phyloP scores from a whole-genome alignment of 2,113 vertebrate species.

The Sinocyclocheilus maitianheensis region DNA sequence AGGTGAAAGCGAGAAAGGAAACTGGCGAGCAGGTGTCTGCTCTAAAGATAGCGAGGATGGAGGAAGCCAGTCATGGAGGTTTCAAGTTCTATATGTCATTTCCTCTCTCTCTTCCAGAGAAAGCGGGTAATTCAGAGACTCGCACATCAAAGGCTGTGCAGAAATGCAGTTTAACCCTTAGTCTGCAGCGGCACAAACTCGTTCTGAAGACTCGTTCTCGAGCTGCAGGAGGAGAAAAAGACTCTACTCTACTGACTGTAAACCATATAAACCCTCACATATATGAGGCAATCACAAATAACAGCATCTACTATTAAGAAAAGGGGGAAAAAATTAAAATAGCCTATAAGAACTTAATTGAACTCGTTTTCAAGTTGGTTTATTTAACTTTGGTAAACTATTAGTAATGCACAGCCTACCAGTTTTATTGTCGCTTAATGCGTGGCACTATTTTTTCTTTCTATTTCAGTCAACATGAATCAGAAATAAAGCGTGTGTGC shows the following conservation, averaged over 20 bases:
- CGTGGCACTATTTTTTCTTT: background rate
- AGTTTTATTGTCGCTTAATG: background rate
- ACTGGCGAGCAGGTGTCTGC: background rate
- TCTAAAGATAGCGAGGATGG: background rate
- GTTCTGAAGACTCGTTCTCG: background rate
- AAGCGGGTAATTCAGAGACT: conserved; percentile 46
- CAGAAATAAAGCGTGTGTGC: background rate
- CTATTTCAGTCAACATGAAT: background rate
- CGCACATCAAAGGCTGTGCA: conserved; percentile 46
- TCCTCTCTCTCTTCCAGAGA: conserved; percentile 31
- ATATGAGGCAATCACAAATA: background rate
- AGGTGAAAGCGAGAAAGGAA: background rate
- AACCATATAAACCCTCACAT: background rate
- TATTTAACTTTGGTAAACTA: background rate
- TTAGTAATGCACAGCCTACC: background rate
- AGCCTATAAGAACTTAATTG: background rate
- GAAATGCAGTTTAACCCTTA: conserved; percentile 46
- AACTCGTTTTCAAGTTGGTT: background rate
- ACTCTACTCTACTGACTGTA: background rate
- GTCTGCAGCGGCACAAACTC: conserved; percentile 8
- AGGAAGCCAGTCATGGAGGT: background rate
- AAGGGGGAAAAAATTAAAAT: background rate
- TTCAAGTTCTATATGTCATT: background rate
- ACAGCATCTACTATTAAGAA: background rate
- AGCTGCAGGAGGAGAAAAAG: background rate